Percentiles rank a stretch among this genome's conserved stretches.
phyloP scores from a whole-genome alignment of 2,888 invertebrate species.

The Gerris lacustris region DNA sequence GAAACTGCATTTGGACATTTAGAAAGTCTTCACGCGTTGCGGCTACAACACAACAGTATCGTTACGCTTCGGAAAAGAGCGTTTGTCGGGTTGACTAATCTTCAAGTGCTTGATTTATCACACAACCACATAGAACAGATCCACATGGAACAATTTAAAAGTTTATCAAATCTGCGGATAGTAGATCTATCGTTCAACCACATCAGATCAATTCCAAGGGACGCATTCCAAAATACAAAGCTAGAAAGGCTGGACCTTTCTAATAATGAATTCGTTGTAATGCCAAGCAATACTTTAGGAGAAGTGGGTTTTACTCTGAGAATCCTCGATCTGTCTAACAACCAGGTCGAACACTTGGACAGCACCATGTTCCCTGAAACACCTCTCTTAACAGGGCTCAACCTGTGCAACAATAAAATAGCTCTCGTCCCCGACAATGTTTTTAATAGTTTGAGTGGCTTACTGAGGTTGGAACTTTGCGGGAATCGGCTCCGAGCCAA shows the following conservation, averaged over 20 bases:
- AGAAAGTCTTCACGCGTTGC: constrained; percentile 56
- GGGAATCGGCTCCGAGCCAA: constrained; percentile 70
- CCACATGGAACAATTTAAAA: constrained; percentile 67
- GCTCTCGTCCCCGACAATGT: constrained; percentile 79
- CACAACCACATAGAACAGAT: constrained; percentile 62
- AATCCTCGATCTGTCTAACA: constrained; percentile 63
- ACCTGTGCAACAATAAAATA: constrained; percentile 66
- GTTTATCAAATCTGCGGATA: constrained; percentile 58
- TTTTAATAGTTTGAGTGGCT: constrained; percentile 64
- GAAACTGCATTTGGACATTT: constrained; percentile 62
- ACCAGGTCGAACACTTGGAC: constrained; percentile 74
- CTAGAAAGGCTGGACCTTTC: constrained; percentile 70
- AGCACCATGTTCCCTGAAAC: constrained; percentile 75
- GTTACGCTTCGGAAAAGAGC: constrained; percentile 59
- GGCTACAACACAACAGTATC: constrained; percentile 61
- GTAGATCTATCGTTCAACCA: constrained; percentile 60
- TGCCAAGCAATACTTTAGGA: constrained; percentile 63
- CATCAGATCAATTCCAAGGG: constrained; percentile 59
- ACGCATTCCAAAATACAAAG: constrained; percentile 65
- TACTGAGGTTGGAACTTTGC: constrained; percentile 67
- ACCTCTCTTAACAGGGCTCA: constrained; percentile 61
- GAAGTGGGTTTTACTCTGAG: constrained; percentile 68
- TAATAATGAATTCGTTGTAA: constrained; percentile 62
- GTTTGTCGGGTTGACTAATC: constrained; percentile 57
- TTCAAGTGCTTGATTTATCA: constrained; percentile 69